Evolutionary conservation across 2,113 vertebrate species (phyloP).

Genomic region (Blennius ocellaris): DNA sequence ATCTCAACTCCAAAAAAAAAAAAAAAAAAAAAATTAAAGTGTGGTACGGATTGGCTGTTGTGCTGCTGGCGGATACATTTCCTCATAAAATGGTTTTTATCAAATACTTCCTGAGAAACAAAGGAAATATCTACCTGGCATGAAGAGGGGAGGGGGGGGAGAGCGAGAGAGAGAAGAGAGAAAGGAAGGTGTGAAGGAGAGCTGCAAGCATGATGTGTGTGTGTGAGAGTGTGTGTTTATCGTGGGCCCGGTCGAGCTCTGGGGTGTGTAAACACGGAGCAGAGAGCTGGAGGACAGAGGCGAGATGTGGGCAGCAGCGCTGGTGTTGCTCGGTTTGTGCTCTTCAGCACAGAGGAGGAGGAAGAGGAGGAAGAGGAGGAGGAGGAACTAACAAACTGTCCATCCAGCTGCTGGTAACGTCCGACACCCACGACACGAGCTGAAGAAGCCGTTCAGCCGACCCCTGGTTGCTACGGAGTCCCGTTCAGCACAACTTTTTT

Average conservation of each 20-base stretch:
- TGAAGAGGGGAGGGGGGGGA: constrained; percentile 6
- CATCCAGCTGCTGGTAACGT: constrained; percentile 50
- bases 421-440: constrained; percentile 33
- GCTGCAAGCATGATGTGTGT: background rate
- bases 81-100: constrained; percentile 69
- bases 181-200: background rate
- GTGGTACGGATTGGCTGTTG: constrained; percentile 30
- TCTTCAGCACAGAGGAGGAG: constrained; percentile 42
- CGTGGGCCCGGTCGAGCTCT: constrained; percentile 28
- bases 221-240: constrained; percentile 10
- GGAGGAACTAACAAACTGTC: constrained; percentile 32
- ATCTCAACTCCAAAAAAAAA: constrained; percentile 17
- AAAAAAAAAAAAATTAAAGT: no score
- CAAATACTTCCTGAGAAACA: constrained; percentile 80
- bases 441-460: no score
- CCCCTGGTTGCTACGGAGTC: background rate
- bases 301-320: constrained; percentile 60
- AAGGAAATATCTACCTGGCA: constrained; percentile 75
- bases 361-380: background rate
- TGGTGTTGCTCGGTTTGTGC: constrained; percentile 63
- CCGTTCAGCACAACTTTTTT: background rate
- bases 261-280: constrained; percentile 54
- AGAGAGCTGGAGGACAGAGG: constrained; percentile 43
- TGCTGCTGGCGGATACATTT: constrained; percentile 72
- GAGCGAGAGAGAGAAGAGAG: background rate